Conservation (phyloP, 2,797 vertebrate species). For the Chelonia mydas region DNA sequence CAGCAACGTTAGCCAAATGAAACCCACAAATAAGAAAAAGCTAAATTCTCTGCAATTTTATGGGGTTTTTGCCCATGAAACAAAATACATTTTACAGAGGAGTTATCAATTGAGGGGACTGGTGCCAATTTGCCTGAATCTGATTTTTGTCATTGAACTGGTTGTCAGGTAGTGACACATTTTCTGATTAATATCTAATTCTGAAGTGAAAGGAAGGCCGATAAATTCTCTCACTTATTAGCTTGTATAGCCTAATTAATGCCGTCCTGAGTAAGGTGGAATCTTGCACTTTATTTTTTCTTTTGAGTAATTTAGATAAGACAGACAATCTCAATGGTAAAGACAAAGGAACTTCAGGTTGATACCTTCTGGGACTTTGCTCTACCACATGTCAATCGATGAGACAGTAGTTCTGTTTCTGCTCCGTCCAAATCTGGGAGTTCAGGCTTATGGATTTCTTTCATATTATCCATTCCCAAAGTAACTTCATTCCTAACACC, state of each 20-base stretch:
- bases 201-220: background rate
- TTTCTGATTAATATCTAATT: slow-evolving; percentile 38
- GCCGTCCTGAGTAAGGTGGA: background rate
- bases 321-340: background rate
- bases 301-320: background rate
- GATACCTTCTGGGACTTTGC: background rate
- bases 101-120: background rate
- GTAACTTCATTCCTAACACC: background rate
- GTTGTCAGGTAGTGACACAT: slow-evolving; percentile 20
- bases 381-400: background rate
- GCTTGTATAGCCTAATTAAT: background rate
- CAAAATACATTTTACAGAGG: background rate
- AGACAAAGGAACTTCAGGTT: background rate
- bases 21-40: background rate
- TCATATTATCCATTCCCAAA: background rate
- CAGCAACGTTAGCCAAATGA: background rate
- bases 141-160: background rate
- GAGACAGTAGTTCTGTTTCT: background rate
- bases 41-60: background rate
- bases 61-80: background rate
- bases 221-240: background rate
- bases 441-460: slow-evolving; percentile 6
- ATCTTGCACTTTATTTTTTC: background rate
- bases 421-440: background rate
- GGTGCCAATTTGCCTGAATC: background rate